These are phyloP conservation scores for Tenthredo notha DNA, from an alignment of 2,888 invertebrate genomes.

Conservation along the genomic window DNA sequence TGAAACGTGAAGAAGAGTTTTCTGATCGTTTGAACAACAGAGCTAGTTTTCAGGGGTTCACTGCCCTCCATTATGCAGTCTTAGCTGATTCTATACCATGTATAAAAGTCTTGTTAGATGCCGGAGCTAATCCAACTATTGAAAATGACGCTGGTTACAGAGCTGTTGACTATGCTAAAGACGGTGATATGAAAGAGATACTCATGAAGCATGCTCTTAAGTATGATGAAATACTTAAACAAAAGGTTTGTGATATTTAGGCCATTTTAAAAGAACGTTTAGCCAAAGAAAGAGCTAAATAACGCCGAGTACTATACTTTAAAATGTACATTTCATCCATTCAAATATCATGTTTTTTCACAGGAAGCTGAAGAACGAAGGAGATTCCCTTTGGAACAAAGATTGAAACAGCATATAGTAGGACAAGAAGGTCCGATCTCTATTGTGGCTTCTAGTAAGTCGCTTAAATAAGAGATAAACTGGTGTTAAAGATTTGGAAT, in stretches of 20 bases:
- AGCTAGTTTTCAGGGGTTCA: conserved; percentile 91
- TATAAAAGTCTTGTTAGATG: conserved; percentile 84
- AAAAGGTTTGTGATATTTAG: conserved; percentile 66
- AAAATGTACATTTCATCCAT: background rate
- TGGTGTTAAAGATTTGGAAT: background rate
- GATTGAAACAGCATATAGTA: conserved; percentile 90
- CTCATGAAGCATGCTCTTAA: conserved; percentile 80
- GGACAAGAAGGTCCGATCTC: conserved; percentile 92
- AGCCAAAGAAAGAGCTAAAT: background rate
- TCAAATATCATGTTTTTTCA: background rate
- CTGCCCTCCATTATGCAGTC: conserved; percentile 93
- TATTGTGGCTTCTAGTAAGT: conserved; percentile 86
- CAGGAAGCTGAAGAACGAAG: conserved; percentile 89
- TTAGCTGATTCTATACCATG: conserved; percentile 85
- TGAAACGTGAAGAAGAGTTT: conserved; percentile 91
- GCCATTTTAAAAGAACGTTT: background rate
- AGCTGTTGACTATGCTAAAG: conserved; percentile 87
- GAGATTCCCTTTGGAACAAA: conserved; percentile 90
- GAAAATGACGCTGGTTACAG: conserved; percentile 90
- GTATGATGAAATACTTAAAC: conserved; percentile 72
- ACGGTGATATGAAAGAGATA: conserved; percentile 83
- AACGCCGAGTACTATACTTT: background rate
- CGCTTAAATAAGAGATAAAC: background rate
- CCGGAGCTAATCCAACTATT: conserved; percentile 87
- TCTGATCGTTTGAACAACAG: conserved; percentile 85